These are phyloP conservation scores for Aleadryas rufinucha DNA, from an alignment of 2,113 vertebrate genomes.

Conservation along the genomic window DNA sequence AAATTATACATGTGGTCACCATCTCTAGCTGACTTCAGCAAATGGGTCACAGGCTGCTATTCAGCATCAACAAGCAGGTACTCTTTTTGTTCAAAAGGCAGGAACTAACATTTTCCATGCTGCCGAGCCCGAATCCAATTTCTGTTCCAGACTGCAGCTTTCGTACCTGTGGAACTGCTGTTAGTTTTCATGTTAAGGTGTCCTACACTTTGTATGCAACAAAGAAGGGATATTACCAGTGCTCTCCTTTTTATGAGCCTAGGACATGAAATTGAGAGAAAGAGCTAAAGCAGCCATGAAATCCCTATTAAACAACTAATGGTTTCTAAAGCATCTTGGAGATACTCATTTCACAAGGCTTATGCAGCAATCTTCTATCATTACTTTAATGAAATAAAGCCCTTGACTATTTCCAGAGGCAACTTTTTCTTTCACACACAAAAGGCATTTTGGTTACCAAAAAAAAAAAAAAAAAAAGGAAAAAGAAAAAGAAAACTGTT, in stretches of 20 bases:
- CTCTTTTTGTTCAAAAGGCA: neutral
- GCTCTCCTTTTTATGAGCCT: neutral
- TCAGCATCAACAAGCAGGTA: neutral
- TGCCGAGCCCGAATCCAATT: neutral
- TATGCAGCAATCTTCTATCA: constrained; percentile 11
- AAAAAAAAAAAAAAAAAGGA: neutral
- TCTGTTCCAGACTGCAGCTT: neutral
- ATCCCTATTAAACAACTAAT: constrained; percentile 48
- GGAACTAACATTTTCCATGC: neutral
- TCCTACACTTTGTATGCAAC: neutral
- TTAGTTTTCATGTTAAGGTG: neutral
- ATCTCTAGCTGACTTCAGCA: neutral
- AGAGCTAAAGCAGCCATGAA: constrained; percentile 43
- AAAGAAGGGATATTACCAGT: neutral
- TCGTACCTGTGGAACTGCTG: neutral
- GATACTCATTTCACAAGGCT: constrained; percentile 24
- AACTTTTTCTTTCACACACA: neutral
- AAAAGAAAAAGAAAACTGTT: neutral
- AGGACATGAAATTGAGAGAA: neutral
- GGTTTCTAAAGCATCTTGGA: constrained; percentile 45
- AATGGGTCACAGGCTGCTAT: neutral
- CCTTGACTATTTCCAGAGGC: constrained; percentile 14
- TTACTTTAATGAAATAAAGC: constrained; percentile 49
- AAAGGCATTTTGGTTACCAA: neutral
- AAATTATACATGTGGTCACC: neutral